Conservation (phyloP, 2,113 vertebrate species). For the Phyllostomus hastatus region DNA sequence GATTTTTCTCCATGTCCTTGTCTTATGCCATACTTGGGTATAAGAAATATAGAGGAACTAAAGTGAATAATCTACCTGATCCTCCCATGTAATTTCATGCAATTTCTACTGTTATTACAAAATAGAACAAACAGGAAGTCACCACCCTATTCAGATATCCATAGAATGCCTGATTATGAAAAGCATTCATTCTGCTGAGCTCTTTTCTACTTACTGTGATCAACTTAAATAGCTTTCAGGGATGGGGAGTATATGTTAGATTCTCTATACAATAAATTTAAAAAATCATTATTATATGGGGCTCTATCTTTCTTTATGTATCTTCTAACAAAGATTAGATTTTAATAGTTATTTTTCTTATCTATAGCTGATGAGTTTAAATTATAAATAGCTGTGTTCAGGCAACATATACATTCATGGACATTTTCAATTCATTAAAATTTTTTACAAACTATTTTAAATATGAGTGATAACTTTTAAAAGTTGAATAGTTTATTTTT, state of each 20-base stretch:
- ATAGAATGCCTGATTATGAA: slow-evolving; percentile 22
- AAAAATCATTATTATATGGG: background rate
- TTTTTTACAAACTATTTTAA: background rate
- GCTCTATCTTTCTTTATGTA: background rate
- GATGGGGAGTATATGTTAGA: background rate
- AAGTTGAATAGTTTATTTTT: background rate
- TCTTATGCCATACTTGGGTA: background rate
- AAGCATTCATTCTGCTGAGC: background rate
- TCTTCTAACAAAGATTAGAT: background rate
- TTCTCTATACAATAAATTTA: background rate
- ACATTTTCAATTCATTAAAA: background rate
- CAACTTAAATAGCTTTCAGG: slow-evolving; percentile 39
- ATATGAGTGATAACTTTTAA: background rate
- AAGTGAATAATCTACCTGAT: slow-evolving; percentile 15
- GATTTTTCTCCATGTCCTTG: slow-evolving; percentile 32
- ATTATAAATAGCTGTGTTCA: background rate
- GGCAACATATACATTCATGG: background rate
- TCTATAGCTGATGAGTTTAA: background rate
- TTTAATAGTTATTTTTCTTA: background rate
- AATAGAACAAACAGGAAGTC: slow-evolving; percentile 31
- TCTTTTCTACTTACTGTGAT: background rate
- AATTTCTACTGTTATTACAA: slow-evolving; percentile 30
- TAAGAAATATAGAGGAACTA: slow-evolving; percentile 38
- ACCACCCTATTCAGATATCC: background rate
- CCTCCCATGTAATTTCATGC: background rate